Conservation (phyloP, 2,113 vertebrate genomes). For the Bambusicola thoracicus region DNA sequence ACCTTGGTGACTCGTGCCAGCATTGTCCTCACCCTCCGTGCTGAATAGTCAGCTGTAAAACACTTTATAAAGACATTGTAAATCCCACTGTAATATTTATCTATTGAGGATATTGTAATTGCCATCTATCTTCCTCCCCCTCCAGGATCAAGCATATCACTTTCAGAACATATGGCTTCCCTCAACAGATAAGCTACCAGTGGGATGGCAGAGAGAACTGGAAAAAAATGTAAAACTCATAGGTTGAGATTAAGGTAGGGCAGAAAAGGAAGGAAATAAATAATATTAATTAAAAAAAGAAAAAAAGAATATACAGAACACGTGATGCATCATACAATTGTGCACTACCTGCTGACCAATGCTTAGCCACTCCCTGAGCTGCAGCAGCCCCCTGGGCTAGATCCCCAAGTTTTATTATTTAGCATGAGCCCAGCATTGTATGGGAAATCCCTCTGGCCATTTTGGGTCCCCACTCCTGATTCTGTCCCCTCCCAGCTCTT, state of each 20-base stretch:
- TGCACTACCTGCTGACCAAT: neutral
- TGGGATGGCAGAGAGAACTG: neutral
- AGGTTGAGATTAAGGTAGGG: neutral
- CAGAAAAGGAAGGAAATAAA: neutral
- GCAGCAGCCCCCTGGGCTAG: too few relatives aligned
- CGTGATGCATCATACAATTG: neutral
- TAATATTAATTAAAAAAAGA: neutral
- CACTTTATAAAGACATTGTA: neutral
- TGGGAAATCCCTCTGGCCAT: neutral
- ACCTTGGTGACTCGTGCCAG: neutral
- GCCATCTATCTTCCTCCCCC: neutral
- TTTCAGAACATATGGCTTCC: neutral
- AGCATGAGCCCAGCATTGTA: neutral
- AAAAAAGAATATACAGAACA: neutral
- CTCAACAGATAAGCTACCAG: neutral
- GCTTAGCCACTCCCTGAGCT: neutral
- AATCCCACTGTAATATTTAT: neutral
- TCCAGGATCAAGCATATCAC: neutral
- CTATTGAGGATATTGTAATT: neutral
- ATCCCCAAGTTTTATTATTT: neutral
- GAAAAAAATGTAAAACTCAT: neutral
- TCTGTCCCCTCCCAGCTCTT: neutral
- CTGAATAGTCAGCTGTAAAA: constrained; percentile 15
- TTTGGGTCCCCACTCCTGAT: neutral
- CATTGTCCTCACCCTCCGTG: neutral